phyloP scores from a whole-genome alignment of 2,797 vertebrate genomes.

The Pampus argenteus region DNA sequence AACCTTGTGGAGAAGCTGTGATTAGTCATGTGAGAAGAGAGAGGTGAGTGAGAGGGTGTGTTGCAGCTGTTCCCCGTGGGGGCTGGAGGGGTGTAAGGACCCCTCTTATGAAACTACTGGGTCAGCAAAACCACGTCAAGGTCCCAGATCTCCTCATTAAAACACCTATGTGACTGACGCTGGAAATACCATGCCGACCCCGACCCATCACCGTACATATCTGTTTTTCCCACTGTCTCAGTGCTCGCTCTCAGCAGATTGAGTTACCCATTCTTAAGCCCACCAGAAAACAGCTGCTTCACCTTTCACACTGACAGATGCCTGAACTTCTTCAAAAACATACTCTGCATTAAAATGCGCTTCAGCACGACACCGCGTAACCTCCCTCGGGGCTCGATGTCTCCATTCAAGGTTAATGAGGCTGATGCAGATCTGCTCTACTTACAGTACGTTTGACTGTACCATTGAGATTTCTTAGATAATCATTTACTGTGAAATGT shows the following conservation, averaged over 20 bases:
- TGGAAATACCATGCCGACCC: slow-evolving; percentile 61
- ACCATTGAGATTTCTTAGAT: slow-evolving; percentile 42
- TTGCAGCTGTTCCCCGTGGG: slow-evolving; percentile 81
- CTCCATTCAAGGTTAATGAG: slow-evolving; percentile 63
- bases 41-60: slow-evolving; percentile 72
- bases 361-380: slow-evolving; percentile 11
- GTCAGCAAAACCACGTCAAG: slow-evolving; percentile 73
- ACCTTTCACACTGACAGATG: slow-evolving; percentile 75
- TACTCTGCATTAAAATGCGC: slow-evolving; percentile 48
- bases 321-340: slow-evolving; percentile 61
- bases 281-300: slow-evolving; percentile 79
- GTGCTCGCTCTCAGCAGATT: slow-evolving; percentile 75
- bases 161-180: slow-evolving; percentile 68
- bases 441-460: slow-evolving; percentile 38
- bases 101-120: slow-evolving; percentile 67
- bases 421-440: slow-evolving; percentile 47
- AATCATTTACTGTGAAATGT: slow-evolving; percentile 49
- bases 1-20: slow-evolving; percentile 69
- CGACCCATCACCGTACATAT: slow-evolving; percentile 64
- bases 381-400: slow-evolving; percentile 22
- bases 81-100: slow-evolving; percentile 52
- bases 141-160: slow-evolving; percentile 77
- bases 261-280: slow-evolving; percentile 75
- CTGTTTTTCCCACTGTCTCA: slow-evolving; percentile 64
- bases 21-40: slow-evolving; percentile 81